Percentiles rank a stretch among this genome's conserved stretches.
Evolutionary conservation across 2,888 invertebrate species (phyloP).

Genomic region (Erebia ligea): DNA sequence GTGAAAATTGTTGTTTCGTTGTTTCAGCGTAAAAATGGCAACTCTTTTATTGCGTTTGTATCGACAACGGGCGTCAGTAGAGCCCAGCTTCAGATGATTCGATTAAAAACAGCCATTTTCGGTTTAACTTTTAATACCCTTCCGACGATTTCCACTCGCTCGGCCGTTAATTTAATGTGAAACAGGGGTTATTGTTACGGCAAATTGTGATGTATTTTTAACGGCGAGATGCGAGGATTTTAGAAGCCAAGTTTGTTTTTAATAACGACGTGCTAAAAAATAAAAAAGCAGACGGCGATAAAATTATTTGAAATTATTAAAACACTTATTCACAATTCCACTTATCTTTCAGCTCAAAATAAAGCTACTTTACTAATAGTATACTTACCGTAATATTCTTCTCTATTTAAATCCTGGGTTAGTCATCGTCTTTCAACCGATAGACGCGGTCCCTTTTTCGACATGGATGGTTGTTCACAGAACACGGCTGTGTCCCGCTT

Average conservation of each 20-base stretch:
- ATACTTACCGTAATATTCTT: too few relatives aligned
- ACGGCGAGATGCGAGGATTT: slow-evolving; percentile 2
- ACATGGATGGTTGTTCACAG: too few relatives aligned
- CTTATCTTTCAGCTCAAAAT: not conserved
- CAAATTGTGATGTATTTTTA: slow-evolving; percentile 15
- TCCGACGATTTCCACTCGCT: slow-evolving; percentile 53
- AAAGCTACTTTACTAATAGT: not conserved
- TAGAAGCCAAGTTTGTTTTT: not conserved
- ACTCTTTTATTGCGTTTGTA: slow-evolving; percentile 37
- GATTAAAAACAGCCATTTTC: slow-evolving; percentile 60
- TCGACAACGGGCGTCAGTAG: slow-evolving; percentile 20
- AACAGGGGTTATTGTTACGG: slow-evolving; percentile 10
- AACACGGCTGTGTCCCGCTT: too few relatives aligned
- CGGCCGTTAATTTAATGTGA: slow-evolving; percentile 18
- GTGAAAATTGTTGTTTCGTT: slow-evolving; percentile 8
- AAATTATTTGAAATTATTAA: not conserved
- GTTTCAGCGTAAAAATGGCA: slow-evolving; percentile 24
- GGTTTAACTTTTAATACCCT: slow-evolving; percentile 61
- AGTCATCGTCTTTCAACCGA: too few relatives aligned
- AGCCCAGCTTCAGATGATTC: slow-evolving; percentile 55
- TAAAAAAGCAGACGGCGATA: not conserved
- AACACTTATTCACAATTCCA: not conserved
- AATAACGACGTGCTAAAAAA: not conserved
- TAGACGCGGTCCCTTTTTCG: too few relatives aligned
- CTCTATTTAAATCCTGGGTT: too few relatives aligned